These are phyloP conservation scores for Drosophila bunnanda DNA, from an alignment of 2,888 invertebrate genomes.

Conservation along the genomic window DNA sequence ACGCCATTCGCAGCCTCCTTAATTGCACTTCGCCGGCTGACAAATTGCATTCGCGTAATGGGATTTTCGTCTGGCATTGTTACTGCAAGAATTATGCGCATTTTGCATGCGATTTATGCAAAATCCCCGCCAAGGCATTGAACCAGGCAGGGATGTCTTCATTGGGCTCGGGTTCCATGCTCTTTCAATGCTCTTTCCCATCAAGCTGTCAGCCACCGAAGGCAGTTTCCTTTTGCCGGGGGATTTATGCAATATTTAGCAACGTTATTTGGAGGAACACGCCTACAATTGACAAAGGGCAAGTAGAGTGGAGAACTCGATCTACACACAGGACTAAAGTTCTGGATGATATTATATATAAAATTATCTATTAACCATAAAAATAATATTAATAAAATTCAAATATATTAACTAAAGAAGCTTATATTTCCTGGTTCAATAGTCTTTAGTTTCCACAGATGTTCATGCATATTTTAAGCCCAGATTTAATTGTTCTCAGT, in stretches of 20 bases:
- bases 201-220: constrained; percentile 32
- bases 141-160: constrained; percentile 47
- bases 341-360: neutral
- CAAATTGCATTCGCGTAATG: constrained; percentile 59
- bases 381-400: no score
- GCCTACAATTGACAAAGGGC: constrained; percentile 26
- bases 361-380: no score
- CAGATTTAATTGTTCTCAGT: neutral
- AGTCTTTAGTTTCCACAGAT: no score
- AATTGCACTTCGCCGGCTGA: constrained; percentile 69
- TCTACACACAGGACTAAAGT: neutral
- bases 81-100: constrained; percentile 54
- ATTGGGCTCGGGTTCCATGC: constrained; percentile 1
- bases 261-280: constrained; percentile 25
- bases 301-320: neutral
- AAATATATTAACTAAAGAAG: no score
- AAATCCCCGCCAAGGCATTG: constrained; percentile 61
- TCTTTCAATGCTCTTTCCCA: neutral
- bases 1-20: constrained; percentile 65
- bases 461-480: no score
- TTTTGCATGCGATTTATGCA: constrained; percentile 69
- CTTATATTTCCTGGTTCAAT: no score
- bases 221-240: constrained; percentile 5
- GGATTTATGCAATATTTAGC: constrained; percentile 24
- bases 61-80: constrained; percentile 24